Conservation (phyloP, 2,113 vertebrate species). For the Aphyosemion australe region DNA sequence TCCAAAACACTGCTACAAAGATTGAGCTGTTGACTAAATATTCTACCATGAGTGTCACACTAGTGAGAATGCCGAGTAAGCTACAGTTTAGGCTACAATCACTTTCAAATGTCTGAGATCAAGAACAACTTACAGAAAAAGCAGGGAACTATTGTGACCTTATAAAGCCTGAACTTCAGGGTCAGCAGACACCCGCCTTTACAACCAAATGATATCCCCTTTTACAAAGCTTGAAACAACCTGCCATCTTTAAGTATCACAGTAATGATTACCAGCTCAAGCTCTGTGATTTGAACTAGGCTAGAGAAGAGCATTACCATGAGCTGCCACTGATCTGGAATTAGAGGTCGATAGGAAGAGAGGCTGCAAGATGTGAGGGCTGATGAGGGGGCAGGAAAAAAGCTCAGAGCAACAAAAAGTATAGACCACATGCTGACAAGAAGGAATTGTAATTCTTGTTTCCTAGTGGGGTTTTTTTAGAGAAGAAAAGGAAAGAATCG, state of each 20-base stretch:
- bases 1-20: too few species aligned
- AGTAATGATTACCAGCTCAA: slow-evolving; percentile 1
- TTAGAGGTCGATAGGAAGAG: not conserved
- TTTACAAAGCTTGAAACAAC: slow-evolving; percentile 21
- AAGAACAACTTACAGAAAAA: too few species aligned
- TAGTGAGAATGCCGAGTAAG: too few species aligned
- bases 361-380: not conserved
- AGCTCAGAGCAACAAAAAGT: too few species aligned
- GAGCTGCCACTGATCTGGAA: slow-evolving; percentile 8
- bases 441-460: slow-evolving; percentile 17
- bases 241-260: slow-evolving; percentile 21
- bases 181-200: not conserved
- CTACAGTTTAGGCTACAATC: too few species aligned
- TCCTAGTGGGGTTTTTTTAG: slow-evolving; percentile 18
- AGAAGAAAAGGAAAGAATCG: not conserved
- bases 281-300: slow-evolving; percentile 27
- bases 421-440: slow-evolving; percentile 21
- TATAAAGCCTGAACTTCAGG: too few species aligned
- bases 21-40: too few species aligned
- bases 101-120: too few species aligned
- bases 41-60: too few species aligned
- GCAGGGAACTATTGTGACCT: too few species aligned
- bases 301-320: slow-evolving; percentile 19
- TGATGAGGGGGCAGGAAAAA: not conserved
- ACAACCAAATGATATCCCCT: slow-evolving; percentile 6